phyloP scores from a whole-genome alignment of 1,140 invertebrate species.

The Potamilus streckersoni region DNA sequence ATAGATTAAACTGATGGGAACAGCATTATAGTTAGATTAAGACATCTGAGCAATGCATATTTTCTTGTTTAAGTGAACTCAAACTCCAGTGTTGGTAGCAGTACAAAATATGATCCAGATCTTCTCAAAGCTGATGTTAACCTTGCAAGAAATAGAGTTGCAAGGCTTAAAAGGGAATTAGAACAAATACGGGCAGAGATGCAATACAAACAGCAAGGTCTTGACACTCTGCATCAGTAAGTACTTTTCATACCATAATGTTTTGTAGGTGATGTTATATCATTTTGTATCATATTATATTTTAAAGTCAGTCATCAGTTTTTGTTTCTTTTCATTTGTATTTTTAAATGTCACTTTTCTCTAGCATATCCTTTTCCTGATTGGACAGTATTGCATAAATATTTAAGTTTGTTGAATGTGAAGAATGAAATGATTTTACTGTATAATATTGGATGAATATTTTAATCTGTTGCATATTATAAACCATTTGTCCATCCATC shows the following conservation, averaged over 20 bases:
- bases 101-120: constrained; percentile 93
- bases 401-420: too few relatives aligned
- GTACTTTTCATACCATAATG: constrained; percentile 49
- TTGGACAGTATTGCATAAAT: too few relatives aligned
- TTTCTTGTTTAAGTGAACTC: constrained; percentile 82
- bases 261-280: too few relatives aligned
- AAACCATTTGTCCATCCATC: too few relatives aligned
- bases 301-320: too few relatives aligned
- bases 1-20: background rate
- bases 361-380: too few relatives aligned
- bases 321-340: too few relatives aligned
- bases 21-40: background rate
- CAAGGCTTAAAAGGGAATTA: constrained; percentile 88
- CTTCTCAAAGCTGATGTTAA: constrained; percentile 92
- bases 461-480: too few relatives aligned
- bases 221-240: constrained; percentile 90
- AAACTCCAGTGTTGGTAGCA: constrained; percentile 81
- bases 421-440: too few relatives aligned
- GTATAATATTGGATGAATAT: too few relatives aligned
- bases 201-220: constrained; percentile 89
- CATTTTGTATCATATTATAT: too few relatives aligned
- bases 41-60: background rate
- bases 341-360: too few relatives aligned
- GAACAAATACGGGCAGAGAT: constrained; percentile 93
- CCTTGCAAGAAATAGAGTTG: constrained; percentile 87